phyloP scores from a whole-genome alignment of 1,140 invertebrate genomes.

The Drosophila parvula region DNA sequence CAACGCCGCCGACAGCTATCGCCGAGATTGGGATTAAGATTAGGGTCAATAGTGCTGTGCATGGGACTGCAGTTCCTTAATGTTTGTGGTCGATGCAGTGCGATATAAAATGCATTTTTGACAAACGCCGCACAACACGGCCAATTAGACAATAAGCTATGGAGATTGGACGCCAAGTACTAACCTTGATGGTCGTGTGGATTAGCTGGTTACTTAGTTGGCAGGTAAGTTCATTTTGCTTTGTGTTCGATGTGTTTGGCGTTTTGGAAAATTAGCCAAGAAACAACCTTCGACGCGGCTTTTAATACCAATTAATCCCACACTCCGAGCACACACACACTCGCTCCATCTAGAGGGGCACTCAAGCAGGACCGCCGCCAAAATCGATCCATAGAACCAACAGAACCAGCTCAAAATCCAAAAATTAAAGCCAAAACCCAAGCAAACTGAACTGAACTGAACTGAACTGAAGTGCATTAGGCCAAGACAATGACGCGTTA shows the following conservation, averaged over 20 bases:
- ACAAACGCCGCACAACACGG: slow-evolving; percentile 38
- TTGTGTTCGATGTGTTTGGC: slow-evolving; percentile 48
- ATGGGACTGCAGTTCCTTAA: slow-evolving; percentile 55
- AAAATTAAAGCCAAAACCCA: neutral
- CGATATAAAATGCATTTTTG: slow-evolving; percentile 34
- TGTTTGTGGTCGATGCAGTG: slow-evolving; percentile 50
- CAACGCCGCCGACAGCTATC: slow-evolving; percentile 1
- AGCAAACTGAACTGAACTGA: slow-evolving; percentile 2
- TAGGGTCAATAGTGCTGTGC: slow-evolving; percentile 49
- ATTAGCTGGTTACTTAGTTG: slow-evolving; percentile 25
- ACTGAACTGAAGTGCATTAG: slow-evolving; percentile 3
- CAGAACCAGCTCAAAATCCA: slow-evolving; percentile 5
- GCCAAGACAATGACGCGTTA: slow-evolving; percentile 37
- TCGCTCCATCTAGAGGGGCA: slow-evolving; percentile 26
- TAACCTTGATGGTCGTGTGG: slow-evolving; percentile 34
- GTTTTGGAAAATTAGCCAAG: slow-evolving; percentile 64
- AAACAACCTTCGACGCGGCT: slow-evolving; percentile 63
- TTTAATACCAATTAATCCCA: slow-evolving; percentile 70
- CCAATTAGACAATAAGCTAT: slow-evolving; percentile 62
- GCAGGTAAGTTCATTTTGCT: slow-evolving; percentile 39
- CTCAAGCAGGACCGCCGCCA: slow-evolving; percentile 72
- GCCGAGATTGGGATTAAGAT: slow-evolving; percentile 57
- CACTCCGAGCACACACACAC: slow-evolving; percentile 31
- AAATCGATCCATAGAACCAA: slow-evolving; percentile 26
- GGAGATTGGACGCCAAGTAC: slow-evolving; percentile 24